Percentiles rank a stretch among this genome's conserved stretches.
phyloP scores from a whole-genome alignment of 2,113 vertebrate species.

The Tupaia tana region DNA sequence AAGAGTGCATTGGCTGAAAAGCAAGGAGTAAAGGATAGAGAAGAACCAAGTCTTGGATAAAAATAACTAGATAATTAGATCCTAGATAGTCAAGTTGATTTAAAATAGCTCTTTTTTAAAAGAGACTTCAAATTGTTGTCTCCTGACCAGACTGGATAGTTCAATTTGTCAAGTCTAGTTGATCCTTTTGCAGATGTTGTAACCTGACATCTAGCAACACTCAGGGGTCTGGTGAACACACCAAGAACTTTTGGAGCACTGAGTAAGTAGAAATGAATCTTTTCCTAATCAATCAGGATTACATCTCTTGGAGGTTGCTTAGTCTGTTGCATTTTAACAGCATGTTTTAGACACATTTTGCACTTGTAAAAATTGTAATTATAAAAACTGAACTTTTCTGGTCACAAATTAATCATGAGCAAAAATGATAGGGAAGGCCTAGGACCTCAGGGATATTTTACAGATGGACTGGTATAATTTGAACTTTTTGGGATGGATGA shows the following conservation, averaged over 20 bases:
- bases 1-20: background rate
- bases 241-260: background rate
- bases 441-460: constrained; percentile 39
- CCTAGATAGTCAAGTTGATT: background rate
- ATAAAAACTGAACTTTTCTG: constrained; percentile 54
- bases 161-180: constrained; percentile 4
- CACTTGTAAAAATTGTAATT: constrained; percentile 64
- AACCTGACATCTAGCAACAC: background rate
- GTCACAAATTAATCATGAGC: constrained; percentile 57
- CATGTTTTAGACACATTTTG: constrained; percentile 74
- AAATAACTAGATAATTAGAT: constrained; percentile 17
- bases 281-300: constrained; percentile 46
- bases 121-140: background rate
- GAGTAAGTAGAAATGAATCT: constrained; percentile 5
- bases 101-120: constrained; percentile 43
- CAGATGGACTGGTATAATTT: constrained; percentile 1
- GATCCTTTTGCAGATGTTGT: background rate
- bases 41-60: background rate
- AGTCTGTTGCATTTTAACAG: constrained; percentile 63
- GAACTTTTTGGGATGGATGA: background rate
- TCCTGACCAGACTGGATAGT: background rate
- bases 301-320: constrained; percentile 13
- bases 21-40: background rate
- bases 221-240: background rate
- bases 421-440: constrained; percentile 57